A percentile compares a stretch with the other conserved stretches of the same genome.
Evolutionary conservation across 1,140 invertebrate species (phyloP).

Genomic region (Anastatus disparis): DNA sequence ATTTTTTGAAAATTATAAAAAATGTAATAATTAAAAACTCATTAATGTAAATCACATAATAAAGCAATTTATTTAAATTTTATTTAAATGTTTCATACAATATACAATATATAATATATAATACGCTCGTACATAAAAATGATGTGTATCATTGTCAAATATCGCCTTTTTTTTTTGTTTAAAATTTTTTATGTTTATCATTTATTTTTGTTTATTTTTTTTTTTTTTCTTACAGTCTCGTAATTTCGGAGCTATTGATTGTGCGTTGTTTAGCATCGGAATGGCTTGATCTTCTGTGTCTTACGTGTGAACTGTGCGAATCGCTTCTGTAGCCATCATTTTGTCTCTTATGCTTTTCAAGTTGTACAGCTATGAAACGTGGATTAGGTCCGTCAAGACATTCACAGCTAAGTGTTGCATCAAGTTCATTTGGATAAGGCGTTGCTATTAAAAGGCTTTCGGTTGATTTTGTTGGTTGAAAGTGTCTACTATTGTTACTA

Average conservation of each 20-base stretch:
- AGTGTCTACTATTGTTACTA: slow-evolving; percentile 69
- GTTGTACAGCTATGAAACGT: slow-evolving; percentile 56
- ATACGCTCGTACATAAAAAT: background rate
- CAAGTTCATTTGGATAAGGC: slow-evolving; percentile 69
- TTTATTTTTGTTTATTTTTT: too few relatives aligned
- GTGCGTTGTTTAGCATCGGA: slow-evolving; percentile 62
- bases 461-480: slow-evolving; percentile 79
- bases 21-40: too few relatives aligned
- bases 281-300: slow-evolving; percentile 63
- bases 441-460: slow-evolving; percentile 76
- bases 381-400: slow-evolving; percentile 68
- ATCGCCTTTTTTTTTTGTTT: too few relatives aligned
- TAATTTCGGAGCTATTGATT: slow-evolving; percentile 63
- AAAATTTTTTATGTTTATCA: too few relatives aligned
- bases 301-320: slow-evolving; percentile 42
- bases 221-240: slow-evolving; percentile 60
- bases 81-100: too few relatives aligned
- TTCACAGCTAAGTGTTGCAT: slow-evolving; percentile 75
- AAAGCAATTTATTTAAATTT: slow-evolving; percentile 18
- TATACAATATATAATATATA: slow-evolving; percentile 28
- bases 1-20: too few relatives aligned
- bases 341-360: slow-evolving; percentile 57
- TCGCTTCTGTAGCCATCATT: background rate
- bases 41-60: too few relatives aligned
- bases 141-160: too few relatives aligned